These are phyloP conservation scores for Ceratosolen solmsi DNA, from an alignment of 1,140 invertebrate species.

Conservation along the genomic window DNA sequence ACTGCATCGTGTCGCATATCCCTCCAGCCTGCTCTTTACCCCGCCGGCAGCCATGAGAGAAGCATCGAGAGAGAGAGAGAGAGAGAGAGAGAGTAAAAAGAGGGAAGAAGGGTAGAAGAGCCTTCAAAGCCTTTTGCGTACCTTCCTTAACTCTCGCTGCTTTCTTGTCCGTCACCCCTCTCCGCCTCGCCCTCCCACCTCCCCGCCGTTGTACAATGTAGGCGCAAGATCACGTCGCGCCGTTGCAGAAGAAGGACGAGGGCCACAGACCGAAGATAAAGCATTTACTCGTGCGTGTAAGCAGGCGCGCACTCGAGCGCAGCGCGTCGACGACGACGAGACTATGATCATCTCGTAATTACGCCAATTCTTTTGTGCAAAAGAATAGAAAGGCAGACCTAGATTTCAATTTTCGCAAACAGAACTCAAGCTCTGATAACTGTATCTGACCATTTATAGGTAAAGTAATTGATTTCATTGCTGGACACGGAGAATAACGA, in stretches of 20 bases:
- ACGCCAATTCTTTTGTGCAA: neutral
- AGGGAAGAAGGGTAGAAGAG: neutral
- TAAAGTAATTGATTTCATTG: no score
- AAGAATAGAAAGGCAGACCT: neutral
- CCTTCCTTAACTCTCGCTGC: neutral
- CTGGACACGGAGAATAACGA: no score
- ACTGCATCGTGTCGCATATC: neutral
- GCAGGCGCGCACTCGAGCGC: neutral
- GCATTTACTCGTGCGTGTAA: neutral
- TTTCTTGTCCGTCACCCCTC: neutral
- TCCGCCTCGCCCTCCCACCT: no score
- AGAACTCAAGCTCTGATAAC: no score
- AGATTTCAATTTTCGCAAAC: neutral
- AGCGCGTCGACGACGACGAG: neutral
- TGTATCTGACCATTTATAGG: no score
- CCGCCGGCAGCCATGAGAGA: neutral
- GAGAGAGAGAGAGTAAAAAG: neutral
- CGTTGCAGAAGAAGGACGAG: neutral
- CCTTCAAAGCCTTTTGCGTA: neutral
- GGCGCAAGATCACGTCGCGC: neutral
- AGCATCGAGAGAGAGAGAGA: neutral
- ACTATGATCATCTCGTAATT: neutral
- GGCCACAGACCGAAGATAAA: constrained; percentile 9
- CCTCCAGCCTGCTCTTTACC: no score
- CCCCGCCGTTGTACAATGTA: neutral